A percentile compares a stretch with the other conserved stretches of the same genome.
Evolutionary conservation across 1,140 invertebrate genomes (phyloP).

Genomic region (Hycleus cichorii): DNA sequence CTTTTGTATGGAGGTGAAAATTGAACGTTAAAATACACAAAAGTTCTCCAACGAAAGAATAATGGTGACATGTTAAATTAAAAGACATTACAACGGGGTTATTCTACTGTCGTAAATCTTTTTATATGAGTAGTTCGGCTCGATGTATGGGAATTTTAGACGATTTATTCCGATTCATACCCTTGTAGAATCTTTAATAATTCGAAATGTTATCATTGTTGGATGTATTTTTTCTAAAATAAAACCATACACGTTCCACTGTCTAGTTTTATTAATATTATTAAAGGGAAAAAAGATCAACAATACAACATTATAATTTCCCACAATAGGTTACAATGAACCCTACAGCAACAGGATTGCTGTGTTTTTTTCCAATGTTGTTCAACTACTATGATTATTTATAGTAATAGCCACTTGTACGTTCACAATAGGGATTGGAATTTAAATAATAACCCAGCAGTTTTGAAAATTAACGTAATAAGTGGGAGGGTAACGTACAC

Average conservation of each 20-base stretch:
- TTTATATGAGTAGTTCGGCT: conserved; percentile 14
- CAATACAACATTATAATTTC: conserved; percentile 7
- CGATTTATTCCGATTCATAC: too few species aligned
- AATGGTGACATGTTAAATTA: conserved; percentile 27
- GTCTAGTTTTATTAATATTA: too few species aligned
- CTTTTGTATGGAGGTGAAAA: too few species aligned
- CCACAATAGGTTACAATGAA: conserved; percentile 20
- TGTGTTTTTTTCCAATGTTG: conserved; percentile 11
- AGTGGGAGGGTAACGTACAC: conserved; percentile 15
- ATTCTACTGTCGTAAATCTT: conserved; percentile 25
- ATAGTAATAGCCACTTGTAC: conserved; percentile 30
- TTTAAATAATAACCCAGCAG: conserved; percentile 23
- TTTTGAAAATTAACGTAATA: conserved; percentile 26
- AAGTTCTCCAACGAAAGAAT: conserved; percentile 9
- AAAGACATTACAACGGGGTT: conserved; percentile 26
- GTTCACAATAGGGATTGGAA: conserved; percentile 29
- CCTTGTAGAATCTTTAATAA: too few species aligned
- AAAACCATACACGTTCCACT: too few species aligned
- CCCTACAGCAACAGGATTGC: conserved; percentile 16
- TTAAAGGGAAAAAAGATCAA: neutral
- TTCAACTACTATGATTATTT: conserved; percentile 28
- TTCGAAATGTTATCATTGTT: too few species aligned
- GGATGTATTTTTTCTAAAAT: too few species aligned
- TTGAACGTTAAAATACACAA: too few species aligned
- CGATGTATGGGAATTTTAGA: neutral